These are phyloP conservation scores for Heterohyrax brucei DNA, from an alignment of 2,797 vertebrate genomes.

Conservation along the genomic window DNA sequence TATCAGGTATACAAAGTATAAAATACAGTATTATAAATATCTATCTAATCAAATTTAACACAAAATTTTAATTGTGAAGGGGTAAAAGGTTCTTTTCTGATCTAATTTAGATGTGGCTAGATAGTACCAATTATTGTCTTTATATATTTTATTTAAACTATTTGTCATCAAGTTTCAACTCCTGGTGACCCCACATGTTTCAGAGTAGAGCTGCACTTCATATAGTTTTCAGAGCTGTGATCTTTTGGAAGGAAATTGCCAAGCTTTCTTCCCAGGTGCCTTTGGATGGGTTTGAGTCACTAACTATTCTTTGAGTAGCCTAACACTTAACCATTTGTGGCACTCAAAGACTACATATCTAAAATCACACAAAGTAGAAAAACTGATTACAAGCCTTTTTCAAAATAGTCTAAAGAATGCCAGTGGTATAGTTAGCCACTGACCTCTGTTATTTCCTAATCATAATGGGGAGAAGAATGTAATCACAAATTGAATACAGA, in stretches of 20 bases:
- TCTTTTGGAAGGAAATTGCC: background rate
- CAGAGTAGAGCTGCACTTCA: too few species aligned
- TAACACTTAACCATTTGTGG: background rate
- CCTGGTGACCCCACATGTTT: background rate
- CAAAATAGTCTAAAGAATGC: background rate
- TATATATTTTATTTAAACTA: background rate
- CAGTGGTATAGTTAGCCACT: background rate
- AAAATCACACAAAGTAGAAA: background rate
- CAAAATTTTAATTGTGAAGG: conserved; percentile 55
- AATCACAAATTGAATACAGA: background rate
- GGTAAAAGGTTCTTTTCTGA: background rate
- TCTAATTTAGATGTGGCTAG: conserved; percentile 11
- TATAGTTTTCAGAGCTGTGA: background rate
- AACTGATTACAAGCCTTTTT: background rate
- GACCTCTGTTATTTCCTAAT: conserved; percentile 38
- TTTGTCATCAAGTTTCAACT: background rate
- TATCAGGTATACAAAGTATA: background rate
- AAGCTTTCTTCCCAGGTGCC: background rate
- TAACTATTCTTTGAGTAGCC: background rate
- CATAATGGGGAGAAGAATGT: background rate
- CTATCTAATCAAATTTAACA: background rate
- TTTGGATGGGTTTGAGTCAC: background rate
- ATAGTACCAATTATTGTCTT: background rate
- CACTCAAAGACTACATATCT: background rate
- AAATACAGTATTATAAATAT: conserved; percentile 42